Evolutionary conservation across 2,888 invertebrate species (phyloP), one percentile per base, ranked within the genome.

Genomic region (Colostygia pectinataria): DNA sequence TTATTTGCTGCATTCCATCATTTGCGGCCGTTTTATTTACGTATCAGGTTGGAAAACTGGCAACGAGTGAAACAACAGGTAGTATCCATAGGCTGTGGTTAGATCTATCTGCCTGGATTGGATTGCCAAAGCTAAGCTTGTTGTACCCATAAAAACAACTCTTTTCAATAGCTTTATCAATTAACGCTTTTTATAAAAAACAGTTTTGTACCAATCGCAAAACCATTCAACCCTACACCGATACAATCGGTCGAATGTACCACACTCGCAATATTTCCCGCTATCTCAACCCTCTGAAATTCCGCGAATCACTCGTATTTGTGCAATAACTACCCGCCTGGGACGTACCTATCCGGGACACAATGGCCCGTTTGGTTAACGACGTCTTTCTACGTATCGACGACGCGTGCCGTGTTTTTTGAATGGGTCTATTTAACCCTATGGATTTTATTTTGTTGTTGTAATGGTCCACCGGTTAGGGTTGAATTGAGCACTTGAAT

Each of bases 321-420:
- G 75, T 72, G 78, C 80, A 80, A 83, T 77, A 80, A 79, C 75
- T 71, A 77, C 68, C 68, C 74, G 68, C 65, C 59, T 79, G 67
- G 78, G 84, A 83, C 83, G 80, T 80, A 74, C 81, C 77, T 74
- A 76, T 78, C 80, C 81, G 83, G 57, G 59, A 63, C 56, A 81
- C 80, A 83, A 83, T 80, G 68, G 76, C 72, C 78, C 74, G 73
- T 87, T 84, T 85, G 87, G 84, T 88, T 87, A 88, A 88, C 84
- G 84, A 84, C 81, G 72, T 83, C 74, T 84, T 79, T 83, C 77
- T 82, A 80, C 72, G 77, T 71, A 66, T 67, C 64, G 66, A 69
- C 75, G 76, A 71, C 76, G 78, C 80, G 85, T 83, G 83, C 74
- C 72, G 70, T 65, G 75, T 74, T 78, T 80, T 80, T 77, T 76